Base-by-base conservation (phyloP, 2,888 invertebrate genomes). In the Leptothorax acervorum region DNA sequence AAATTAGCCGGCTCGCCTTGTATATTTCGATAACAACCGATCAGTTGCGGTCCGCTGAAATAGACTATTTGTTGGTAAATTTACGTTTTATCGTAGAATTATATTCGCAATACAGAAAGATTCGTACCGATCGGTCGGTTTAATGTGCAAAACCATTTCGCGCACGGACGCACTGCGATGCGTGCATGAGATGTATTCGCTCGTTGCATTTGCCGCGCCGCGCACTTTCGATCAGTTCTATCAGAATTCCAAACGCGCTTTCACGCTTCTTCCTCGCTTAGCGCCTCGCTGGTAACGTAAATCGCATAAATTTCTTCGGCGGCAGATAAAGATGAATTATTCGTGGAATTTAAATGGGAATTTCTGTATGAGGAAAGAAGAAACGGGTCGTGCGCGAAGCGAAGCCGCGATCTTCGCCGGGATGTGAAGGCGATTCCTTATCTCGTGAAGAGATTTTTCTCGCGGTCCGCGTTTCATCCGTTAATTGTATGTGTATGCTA, bases 291-390 rank as follows among this genome's bases (percentile, higher is more conserved):
- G 76, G 12, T 42, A 68, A 68, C 42, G 78, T 31, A 68, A 68
- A 55, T 68, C 68, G 68, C 55, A 78, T 78, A 55, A 55, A 55
- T 68, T 68, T 78, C 78, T 8, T 35, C n/a, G 15, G 8, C 45
- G 45, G 15, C 42, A n/a, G 18, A 68, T 42, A 53, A 53, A 28
- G 42, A 53, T 12, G 78, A 68, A 63, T 78, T 68, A 78, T 31
- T 55, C 66, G 42, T 5, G 53, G 23, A 78, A 78, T 68, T 28
- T 78, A 15, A 45, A 65, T 51, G 9, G 23, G 4, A 28, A 39
- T 3, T 84, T 84, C 71, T 71, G 83, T 71, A 71, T 65, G 70
- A 81, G 60, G 15, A 51, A 55, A 81, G n/a, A 63, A 71, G 83
- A 81, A 71, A 81, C 71, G 79, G 11, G 23, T 55, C 79, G n/a